Evolutionary conservation across 2,113 vertebrate genomes (phyloP), one percentile per base, ranked within the genome.

Genomic region (Sclerurus mexicanus): DNA sequence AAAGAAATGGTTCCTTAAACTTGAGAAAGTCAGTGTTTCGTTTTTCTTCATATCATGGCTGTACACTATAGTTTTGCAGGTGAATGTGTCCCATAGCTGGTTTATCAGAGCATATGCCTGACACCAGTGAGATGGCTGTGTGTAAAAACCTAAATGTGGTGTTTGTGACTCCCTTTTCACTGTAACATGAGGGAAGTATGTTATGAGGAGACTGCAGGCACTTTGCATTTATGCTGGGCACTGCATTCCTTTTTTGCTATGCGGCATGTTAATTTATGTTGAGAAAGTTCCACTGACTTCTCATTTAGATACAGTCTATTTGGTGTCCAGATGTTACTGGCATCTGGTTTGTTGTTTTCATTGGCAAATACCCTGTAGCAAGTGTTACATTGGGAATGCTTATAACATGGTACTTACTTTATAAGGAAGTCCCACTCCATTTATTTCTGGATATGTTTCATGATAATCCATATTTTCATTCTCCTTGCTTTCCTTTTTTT

Each of bases 281-380:
- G 62, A 66, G 56, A 58, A 75, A 91, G n/a, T 81, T 78, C 73
- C 53, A 68, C 10, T 75, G 47, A 47, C 52, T 80, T 92, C 52
- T 83, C 67, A 47, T 89, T 80, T 79, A 87, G 58, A 16, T 79
- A 55, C 27, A 62, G 21, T 62, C 19, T 74, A 27, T 87, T 93
- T 87, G 73, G n/a, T 94, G 23, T 89, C 63, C 91, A 95, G 91
- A 76, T 96, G 69, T 91, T 82, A 20, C 40, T 85, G 62, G 40
- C 74, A 75, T 72, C 66, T 95, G 74, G 24, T 95, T 95, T 92
- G 47, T 75, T 94, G 82, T 89, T 94, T 94, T 68, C 56, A 46
- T 82, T 87, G 66, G 73, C 66, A 87, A 44, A 55, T 89, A 56
- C 47, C 52, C 89, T 77, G 21, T 30, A 82, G 84, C 31, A 72